Base-by-base conservation (phyloP, 2,888 invertebrate genomes). In the Macrophya alboannulata region DNA sequence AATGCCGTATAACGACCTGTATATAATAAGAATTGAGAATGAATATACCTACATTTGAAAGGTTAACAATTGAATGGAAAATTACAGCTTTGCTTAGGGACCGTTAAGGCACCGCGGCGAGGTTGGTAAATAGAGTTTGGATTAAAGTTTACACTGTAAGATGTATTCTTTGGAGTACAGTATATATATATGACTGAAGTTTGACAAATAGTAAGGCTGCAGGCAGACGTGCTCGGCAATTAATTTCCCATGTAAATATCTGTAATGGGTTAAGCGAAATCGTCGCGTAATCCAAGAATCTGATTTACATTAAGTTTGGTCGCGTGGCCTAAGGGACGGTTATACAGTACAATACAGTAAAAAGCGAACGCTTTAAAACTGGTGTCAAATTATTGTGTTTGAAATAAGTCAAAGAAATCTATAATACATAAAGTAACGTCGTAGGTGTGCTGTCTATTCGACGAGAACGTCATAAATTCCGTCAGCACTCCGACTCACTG, bases 181-280 rank as follows among this genome's bases (percentile, higher is more conserved):
- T n/a, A 72, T 31, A 31, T 21, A 21, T 65, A 31, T n/a, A 65
- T 43, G 9, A 10, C 72, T 12, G 12, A 76, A 15, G 45, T 45
- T 48, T 76, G 48, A 76, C 76, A 48, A 76, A 43, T n/a, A 76
- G 76, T 10, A 51, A 76, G 45, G 45, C 43, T 21, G 48, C 10
- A 48, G 71, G 48, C 10, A 48, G 71, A n/a, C 71, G 71, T 71
- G 71, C 40, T 37, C n/a, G 37, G 40, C 71, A 40, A 37, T 71
- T 71, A 71, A 71, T 71, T 71, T 71, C 3, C 9, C 37, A 71
- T 17, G 17, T 40, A 71, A 71, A 71, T 71, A 40, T 71, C 71
- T 40, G 17, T 40, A 71, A 40, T 71, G 71, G 71, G 71, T 37
- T 68, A 31, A 59, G 25, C 6, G 31, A 71, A 71, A 71, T 37